These are phyloP conservation scores for Lepas anatifera DNA, from an alignment of 2,888 invertebrate species.

Conservation along the genomic window DNA sequence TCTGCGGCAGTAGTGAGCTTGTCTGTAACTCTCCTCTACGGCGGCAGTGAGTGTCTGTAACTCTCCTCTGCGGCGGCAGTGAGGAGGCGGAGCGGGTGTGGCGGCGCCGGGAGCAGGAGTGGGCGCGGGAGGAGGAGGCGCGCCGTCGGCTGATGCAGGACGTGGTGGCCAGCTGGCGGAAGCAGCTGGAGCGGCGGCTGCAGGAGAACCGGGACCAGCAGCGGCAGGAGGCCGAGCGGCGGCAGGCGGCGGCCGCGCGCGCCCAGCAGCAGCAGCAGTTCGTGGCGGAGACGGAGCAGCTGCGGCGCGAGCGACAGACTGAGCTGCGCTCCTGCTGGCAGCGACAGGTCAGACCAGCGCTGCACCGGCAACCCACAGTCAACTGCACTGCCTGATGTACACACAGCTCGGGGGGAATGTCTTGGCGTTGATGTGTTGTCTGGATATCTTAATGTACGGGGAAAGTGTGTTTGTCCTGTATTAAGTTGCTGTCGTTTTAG, in stretches of 20 bases:
- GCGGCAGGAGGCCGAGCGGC: neutral
- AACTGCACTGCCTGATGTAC: too few relatives aligned
- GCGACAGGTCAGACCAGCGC: neutral
- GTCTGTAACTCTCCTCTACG: too few relatives aligned
- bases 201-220: neutral
- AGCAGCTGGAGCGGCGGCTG: slow-evolving; percentile 16
- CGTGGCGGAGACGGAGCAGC: neutral
- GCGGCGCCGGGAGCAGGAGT: slow-evolving; percentile 19
- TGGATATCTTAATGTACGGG: too few relatives aligned
- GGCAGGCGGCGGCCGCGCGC: neutral
- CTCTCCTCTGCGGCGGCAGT: neutral
- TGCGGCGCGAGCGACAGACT: neutral
- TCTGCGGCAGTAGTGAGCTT: too few relatives aligned
- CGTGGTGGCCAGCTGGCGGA: slow-evolving; percentile 20
- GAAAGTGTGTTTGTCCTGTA: too few relatives aligned
- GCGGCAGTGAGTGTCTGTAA: neutral
- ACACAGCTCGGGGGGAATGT: too few relatives aligned
- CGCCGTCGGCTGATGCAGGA: slow-evolving; percentile 21
- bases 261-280: neutral
- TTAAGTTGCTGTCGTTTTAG: too few relatives aligned
- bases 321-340: neutral
- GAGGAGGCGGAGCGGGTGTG: slow-evolving; percentile 24
- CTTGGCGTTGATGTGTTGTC: too few relatives aligned
- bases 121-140: slow-evolving; percentile 24
- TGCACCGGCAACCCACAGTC: too few relatives aligned